Conservation (phyloP, 2,113 vertebrate species). For the Erinaceus europaeus region DNA sequence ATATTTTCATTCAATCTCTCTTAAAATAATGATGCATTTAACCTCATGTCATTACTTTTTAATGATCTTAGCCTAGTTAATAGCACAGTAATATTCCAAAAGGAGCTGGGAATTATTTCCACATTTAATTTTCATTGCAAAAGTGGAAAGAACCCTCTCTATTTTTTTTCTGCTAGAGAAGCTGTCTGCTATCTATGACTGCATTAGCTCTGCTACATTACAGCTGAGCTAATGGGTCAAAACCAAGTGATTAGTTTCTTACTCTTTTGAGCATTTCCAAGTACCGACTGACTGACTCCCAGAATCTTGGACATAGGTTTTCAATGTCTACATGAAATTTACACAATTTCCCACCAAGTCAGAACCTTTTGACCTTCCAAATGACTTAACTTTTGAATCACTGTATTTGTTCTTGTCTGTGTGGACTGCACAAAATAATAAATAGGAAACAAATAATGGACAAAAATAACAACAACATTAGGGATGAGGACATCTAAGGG, state of each 20-base stretch:
- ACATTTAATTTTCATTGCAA: conserved; percentile 82
- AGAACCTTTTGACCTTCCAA: not conserved
- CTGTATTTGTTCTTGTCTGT: not conserved
- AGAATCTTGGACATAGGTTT: not conserved
- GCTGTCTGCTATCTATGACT: conserved; percentile 74
- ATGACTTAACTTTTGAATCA: not conserved
- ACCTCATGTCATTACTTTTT: conserved; percentile 82
- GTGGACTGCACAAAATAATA: not conserved
- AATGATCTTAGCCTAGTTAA: conserved; percentile 84
- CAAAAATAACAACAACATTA: no score
- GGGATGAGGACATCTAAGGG: not conserved
- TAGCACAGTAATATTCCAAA: conserved; percentile 84
- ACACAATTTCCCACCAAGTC: not conserved
- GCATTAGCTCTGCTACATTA: conserved; percentile 82
- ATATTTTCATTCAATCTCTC: conserved; percentile 80
- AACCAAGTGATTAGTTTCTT: conserved; percentile 72
- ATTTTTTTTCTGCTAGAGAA: conserved; percentile 59
- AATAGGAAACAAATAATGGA: no score
- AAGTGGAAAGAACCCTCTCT: conserved; percentile 71
- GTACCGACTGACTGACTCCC: not conserved
- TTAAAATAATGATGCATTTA: conserved; percentile 85
- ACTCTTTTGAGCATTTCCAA: conserved; percentile 57
- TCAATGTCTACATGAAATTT: accelerated
- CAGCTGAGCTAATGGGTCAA: conserved; percentile 82
- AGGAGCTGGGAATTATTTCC: conserved; percentile 81